These are phyloP conservation scores for Saimiri boliviensis DNA, from an alignment of 2,113 vertebrate species.

Conservation along the genomic window DNA sequence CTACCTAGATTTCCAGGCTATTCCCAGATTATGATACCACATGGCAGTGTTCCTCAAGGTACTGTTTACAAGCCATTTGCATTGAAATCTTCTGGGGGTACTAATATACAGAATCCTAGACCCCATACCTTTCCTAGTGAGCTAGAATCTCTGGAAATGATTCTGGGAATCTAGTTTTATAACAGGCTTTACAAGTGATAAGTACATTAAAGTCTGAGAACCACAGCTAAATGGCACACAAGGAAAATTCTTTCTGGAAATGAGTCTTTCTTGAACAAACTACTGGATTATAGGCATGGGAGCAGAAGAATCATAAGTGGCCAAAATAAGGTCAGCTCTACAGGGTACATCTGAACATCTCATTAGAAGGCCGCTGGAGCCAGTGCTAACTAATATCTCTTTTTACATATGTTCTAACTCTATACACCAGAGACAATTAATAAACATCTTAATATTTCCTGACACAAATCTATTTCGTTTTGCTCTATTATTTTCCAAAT, in stretches of 20 bases:
- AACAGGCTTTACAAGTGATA: neutral
- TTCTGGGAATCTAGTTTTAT: neutral
- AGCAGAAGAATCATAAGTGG: neutral
- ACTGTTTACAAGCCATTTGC: neutral
- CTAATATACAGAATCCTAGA: neutral
- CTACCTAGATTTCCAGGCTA: neutral
- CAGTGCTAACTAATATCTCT: neutral
- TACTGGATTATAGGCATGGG: neutral
- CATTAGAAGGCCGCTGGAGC: neutral
- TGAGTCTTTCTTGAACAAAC: neutral
- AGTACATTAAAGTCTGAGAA: neutral
- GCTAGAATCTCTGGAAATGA: neutral
- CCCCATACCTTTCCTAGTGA: neutral
- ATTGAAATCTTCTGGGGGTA: neutral
- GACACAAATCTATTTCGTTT: neutral
- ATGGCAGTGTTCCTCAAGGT: neutral
- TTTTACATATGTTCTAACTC: neutral
- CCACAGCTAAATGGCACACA: neutral
- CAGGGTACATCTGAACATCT: neutral
- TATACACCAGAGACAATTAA: neutral
- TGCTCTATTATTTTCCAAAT: conserved; percentile 16
- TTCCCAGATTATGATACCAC: neutral
- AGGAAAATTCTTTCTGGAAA: neutral
- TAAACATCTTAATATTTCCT: neutral
- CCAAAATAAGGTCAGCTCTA: neutral